Percentiles rank a stretch among this genome's conserved stretches.
phyloP scores from a whole-genome alignment of 2,113 vertebrate genomes.

The Prionailurus viverrinus region DNA sequence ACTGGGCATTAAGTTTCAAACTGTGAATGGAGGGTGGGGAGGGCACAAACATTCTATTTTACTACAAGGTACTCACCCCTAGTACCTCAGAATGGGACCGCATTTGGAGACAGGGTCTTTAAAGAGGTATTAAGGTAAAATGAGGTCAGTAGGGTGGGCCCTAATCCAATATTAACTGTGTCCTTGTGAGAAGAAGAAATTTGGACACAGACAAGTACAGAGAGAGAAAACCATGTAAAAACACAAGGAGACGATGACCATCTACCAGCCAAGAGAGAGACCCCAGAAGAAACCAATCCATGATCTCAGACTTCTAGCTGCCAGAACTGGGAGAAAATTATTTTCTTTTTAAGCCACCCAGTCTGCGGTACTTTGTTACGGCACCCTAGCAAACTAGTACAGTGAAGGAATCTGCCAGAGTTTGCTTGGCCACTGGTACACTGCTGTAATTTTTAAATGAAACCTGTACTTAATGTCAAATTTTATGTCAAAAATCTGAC shows the following conservation, averaged over 20 bases:
- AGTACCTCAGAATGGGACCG: neutral
- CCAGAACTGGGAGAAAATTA: neutral
- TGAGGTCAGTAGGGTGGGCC: neutral
- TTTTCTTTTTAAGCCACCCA: neutral
- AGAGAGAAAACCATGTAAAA: neutral
- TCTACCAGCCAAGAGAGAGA: neutral
- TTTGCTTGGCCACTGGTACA: neutral
- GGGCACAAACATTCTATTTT: neutral
- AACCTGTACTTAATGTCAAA: slow-evolving; percentile 4
- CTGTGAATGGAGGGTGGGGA: neutral
- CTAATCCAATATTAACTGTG: neutral
- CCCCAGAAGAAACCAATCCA: neutral
- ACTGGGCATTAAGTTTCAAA: neutral
- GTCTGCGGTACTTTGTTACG: neutral
- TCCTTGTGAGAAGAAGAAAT: slow-evolving; percentile 23
- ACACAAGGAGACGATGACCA: neutral
- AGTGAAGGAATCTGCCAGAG: neutral
- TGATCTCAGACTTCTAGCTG: neutral
- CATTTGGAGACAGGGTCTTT: neutral
- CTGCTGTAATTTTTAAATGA: slow-evolving; percentile 19
- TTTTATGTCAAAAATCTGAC: slow-evolving; percentile 37
- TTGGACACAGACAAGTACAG: neutral
- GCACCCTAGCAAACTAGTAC: neutral
- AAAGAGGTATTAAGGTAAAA: slow-evolving; percentile 9
- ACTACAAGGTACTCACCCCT: neutral